Evolutionary conservation across 2,113 vertebrate species (phyloP).

Genomic region (zebrafish (Danio rerio)): GRCz12tu NC_133185.1:27428001-27428500

Average conservation of each 20-base stretch:
- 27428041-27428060: slow-evolving; percentile 19
- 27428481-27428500: slow-evolving; percentile 23
- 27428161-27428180: slow-evolving; percentile 33
- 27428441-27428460: background rate
- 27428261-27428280: slow-evolving; percentile 55
- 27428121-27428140: background rate
- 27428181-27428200: slow-evolving; percentile 55
- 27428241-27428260: slow-evolving; percentile 35
- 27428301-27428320: slow-evolving; percentile 23
- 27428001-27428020: slow-evolving; percentile 49
- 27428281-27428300: background rate
- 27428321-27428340: slow-evolving; percentile 10
- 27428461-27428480: background rate
- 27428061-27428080: slow-evolving; percentile 3
- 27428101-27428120: slow-evolving; percentile 9
- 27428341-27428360: background rate
- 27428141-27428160: slow-evolving; percentile 23
- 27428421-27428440: background rate
- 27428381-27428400: slow-evolving; percentile 16
- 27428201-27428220: slow-evolving; percentile 27
- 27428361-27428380: slow-evolving; percentile 11
- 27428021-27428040: slow-evolving; percentile 53
- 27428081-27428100: slow-evolving; percentile 9
- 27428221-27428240: slow-evolving; percentile 43
- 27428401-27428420: background rate